Conservation (phyloP, 2,797 vertebrate species). For the Sebastes variabilis region DNA sequence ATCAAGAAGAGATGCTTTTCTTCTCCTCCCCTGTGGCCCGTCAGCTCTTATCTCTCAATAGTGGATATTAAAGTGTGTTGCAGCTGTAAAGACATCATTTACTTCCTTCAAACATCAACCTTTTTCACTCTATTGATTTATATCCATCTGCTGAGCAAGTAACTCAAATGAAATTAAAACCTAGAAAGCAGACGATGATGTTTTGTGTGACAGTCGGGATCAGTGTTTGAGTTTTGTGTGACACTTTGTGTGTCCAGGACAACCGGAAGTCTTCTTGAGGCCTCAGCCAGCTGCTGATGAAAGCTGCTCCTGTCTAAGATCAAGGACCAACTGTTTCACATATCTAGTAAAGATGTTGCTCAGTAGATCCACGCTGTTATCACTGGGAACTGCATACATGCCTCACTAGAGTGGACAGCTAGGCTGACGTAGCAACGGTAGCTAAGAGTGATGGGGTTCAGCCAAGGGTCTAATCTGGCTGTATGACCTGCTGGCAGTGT, state of each 20-base stretch:
- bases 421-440: neutral
- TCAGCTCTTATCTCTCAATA: constrained; percentile 41
- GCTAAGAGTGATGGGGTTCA: neutral
- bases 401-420: neutral
- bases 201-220: neutral
- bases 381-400: neutral
- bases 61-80: constrained; percentile 6
- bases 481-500: neutral
- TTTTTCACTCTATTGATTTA: constrained; percentile 10
- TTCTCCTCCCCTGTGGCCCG: constrained; percentile 1
- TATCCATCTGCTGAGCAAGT: neutral
- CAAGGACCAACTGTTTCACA: neutral
- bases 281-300: neutral
- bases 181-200: neutral
- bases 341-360: neutral
- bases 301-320: neutral
- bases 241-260: neutral
- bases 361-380: neutral
- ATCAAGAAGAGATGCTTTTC: neutral
- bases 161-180: constrained; percentile 5
- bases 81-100: constrained; percentile 12
- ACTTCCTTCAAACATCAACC: constrained; percentile 11
- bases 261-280: neutral
- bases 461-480: neutral
- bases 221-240: neutral